Base-by-base conservation (phyloP, 1,140 invertebrate genomes). In the Gyrodactylus salaris region DNA sequence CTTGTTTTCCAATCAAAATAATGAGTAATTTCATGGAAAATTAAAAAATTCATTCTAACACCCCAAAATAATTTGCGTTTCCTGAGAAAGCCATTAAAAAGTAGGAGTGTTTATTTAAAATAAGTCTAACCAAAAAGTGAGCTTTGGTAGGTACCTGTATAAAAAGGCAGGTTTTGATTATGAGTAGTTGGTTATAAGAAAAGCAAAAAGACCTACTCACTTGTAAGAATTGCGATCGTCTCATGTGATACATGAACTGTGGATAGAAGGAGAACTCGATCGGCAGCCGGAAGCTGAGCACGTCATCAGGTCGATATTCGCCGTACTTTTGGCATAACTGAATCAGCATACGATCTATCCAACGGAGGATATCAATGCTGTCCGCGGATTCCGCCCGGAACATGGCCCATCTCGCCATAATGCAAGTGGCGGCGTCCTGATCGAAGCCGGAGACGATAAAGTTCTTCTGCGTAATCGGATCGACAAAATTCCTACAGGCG, bases 171-270 rank as follows among this genome's bases (percentile, higher is more conserved):
- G n/a, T n/a, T n/a, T n/a, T n/a, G n/a, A n/a, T n/a, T n/a, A n/a
- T n/a, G n/a, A n/a, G n/a, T n/a, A n/a, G n/a, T n/a, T n/a, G n/a
- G n/a, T n/a, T n/a, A n/a, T n/a, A n/a, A n/a, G n/a, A n/a, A n/a
- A n/a, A n/a, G n/a, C n/a, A n/a, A n/a, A n/a, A n/a, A n/a, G n/a
- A n/a, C n/a, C n/a, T n/a, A n/a, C n/a, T n/a, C n/a, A n/a, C n/a
- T 25, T 99, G 95, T 75, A 99, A 84, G 82, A 99, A 99, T 82
- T 97, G 94, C 68, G 94, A 98, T 75, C 95, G 84, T 75, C 95
- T 84, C 76, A 99, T 82, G 81, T 99, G 95, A 80, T 98, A 99
- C 91, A 99, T 98, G 80, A 98, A 99, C 80, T 98, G 94, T 26
- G 95, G 95, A 83, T 96, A 99, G 20, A 99, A 82, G 70, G 88